phyloP scores from a whole-genome alignment of 2,797 vertebrate genomes.

The Myripristis jacobus region DNA sequence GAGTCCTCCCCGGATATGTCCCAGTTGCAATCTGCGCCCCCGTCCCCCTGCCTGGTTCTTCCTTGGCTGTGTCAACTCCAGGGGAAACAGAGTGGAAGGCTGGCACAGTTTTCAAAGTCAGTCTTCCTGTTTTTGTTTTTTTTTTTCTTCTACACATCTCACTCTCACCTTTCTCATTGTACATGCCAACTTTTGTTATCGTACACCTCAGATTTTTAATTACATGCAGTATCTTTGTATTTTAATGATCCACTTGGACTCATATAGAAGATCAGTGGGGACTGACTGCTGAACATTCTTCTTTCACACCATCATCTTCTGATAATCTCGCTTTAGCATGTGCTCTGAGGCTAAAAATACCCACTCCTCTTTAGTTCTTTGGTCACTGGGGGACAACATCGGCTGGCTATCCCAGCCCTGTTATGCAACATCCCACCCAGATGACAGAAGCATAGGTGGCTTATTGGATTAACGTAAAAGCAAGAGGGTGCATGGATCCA shows the following conservation, averaged over 20 bases:
- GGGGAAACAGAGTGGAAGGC: slow-evolving; percentile 62
- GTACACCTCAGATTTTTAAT: slow-evolving; percentile 58
- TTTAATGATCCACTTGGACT: slow-evolving; percentile 66
- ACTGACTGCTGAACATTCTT: slow-evolving; percentile 30
- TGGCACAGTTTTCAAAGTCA: slow-evolving; percentile 58
- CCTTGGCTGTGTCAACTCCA: slow-evolving; percentile 55
- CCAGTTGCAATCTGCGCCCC: slow-evolving; percentile 25
- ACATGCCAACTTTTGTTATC: slow-evolving; percentile 56
- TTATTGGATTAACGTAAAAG: slow-evolving; percentile 75
- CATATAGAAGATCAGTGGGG: slow-evolving; percentile 43
- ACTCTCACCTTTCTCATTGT: slow-evolving; percentile 54
- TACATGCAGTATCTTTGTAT: slow-evolving; percentile 65
- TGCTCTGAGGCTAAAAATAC: slow-evolving; percentile 80
- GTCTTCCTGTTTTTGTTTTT: slow-evolving; percentile 52
- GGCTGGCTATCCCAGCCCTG: slow-evolving; percentile 58
- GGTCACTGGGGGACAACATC: slow-evolving; percentile 58
- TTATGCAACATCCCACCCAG: slow-evolving; percentile 69
- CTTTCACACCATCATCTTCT: slow-evolving; percentile 43
- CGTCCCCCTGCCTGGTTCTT: slow-evolving; percentile 22
- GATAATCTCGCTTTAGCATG: slow-evolving; percentile 50
- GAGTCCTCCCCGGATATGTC: slow-evolving; percentile 59
- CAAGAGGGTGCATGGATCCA: slow-evolving; percentile 50
- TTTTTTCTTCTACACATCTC: slow-evolving; percentile 6
- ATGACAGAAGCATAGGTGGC: slow-evolving; percentile 65
- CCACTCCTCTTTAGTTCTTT: slow-evolving; percentile 52